Percentiles rank a stretch among this genome's conserved stretches.
Conservation (phyloP, 2,888 invertebrate genomes). For the Prenolepis imparis region DNA sequence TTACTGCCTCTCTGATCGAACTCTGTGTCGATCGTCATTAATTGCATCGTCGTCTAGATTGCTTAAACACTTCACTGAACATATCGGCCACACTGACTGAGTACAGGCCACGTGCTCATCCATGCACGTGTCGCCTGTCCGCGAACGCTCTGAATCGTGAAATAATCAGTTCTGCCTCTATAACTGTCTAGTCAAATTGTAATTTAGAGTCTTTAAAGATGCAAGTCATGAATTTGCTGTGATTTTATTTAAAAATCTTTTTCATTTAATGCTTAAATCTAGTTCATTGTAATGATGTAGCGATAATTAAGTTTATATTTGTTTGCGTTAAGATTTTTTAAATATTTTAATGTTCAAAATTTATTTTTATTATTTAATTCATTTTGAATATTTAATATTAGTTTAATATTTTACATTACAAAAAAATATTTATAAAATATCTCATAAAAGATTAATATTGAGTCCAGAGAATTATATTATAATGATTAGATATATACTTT, state of each 20-base stretch:
- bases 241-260: not conserved
- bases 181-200: slow-evolving; percentile 18
- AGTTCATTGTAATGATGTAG: not conserved
- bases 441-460: not conserved
- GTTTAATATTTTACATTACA: not conserved
- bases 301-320: not conserved
- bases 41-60: slow-evolving; percentile 48
- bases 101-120: slow-evolving; percentile 57
- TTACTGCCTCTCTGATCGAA: slow-evolving; percentile 49
- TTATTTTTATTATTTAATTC: not conserved
- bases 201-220: slow-evolving; percentile 10
- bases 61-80: slow-evolving; percentile 68
- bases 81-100: slow-evolving; percentile 34
- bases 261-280: not conserved
- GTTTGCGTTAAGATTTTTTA: not conserved
- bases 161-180: slow-evolving; percentile 18
- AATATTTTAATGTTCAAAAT: not conserved
- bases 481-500: not conserved
- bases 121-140: slow-evolving; percentile 59
- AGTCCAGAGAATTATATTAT: not conserved
- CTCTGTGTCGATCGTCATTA: slow-evolving; percentile 30
- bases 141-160: slow-evolving; percentile 17
- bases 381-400: not conserved
- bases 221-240: slow-evolving; percentile 26
- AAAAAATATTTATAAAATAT: not conserved